phyloP scores from a whole-genome alignment of 2,797 vertebrate species.

The Tapera naevia region DNA sequence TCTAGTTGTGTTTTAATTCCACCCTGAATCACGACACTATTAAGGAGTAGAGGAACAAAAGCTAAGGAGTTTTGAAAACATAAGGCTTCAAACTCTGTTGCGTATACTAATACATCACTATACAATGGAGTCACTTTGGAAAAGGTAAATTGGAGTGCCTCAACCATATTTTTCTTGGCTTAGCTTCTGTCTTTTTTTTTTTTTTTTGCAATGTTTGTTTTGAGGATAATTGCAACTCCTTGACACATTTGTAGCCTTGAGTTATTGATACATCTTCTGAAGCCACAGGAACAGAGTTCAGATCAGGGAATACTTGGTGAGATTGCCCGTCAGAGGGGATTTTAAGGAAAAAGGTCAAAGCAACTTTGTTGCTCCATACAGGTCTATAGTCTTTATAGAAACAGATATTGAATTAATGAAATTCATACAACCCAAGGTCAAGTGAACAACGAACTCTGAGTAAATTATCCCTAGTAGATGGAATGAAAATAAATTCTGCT shows the following conservation, averaged over 20 bases:
- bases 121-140: background rate
- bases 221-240: slow-evolving; percentile 3
- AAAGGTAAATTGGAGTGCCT: background rate
- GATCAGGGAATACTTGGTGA: background rate
- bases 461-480: background rate
- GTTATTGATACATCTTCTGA: slow-evolving; percentile 9
- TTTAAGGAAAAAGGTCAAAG: background rate
- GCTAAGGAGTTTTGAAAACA: background rate
- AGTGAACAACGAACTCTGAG: background rate
- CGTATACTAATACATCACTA: background rate
- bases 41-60: background rate
- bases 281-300: background rate
- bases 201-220: background rate
- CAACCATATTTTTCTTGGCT: background rate
- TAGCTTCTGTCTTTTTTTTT: background rate
- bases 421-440: background rate
- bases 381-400: background rate
- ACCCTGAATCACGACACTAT: background rate
- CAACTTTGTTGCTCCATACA: background rate
- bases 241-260: background rate
- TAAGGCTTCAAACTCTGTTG: background rate
- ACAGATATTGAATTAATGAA: background rate
- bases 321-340: background rate
- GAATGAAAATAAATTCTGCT: background rate
- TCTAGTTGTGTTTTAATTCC: background rate